Evolutionary conservation across 2,888 invertebrate genomes (phyloP).

Genomic region (Eristalis arbustorum): DNA sequence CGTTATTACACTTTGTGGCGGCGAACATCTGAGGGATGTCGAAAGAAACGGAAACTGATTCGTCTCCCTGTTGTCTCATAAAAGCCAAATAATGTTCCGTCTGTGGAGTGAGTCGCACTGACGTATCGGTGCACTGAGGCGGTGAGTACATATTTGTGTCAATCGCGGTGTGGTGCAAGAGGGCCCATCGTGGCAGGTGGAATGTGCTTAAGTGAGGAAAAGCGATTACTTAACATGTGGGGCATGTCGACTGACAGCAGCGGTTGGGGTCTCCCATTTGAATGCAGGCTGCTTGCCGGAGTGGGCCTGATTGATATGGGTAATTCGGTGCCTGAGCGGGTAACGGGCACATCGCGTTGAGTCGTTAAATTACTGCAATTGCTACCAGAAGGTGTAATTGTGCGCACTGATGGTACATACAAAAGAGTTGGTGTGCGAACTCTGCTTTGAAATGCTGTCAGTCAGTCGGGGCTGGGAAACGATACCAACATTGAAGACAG

Average conservation of each 20-base stretch:
- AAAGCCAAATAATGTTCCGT: constrained; percentile 58
- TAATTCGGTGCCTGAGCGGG: neutral
- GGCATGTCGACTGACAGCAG: constrained; percentile 54
- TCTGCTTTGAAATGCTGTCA: neutral
- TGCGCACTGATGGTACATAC: neutral
- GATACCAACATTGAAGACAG: neutral
- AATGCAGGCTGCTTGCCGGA: constrained; percentile 22
- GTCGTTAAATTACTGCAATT: constrained; percentile 11
- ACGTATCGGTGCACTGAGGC: constrained; percentile 32
- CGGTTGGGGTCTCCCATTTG: neutral
- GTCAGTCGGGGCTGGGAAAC: too few relatives aligned
- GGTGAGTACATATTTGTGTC: constrained; percentile 36
- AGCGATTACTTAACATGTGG: constrained; percentile 41
- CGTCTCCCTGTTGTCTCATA: constrained; percentile 58
- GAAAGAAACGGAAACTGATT: constrained; percentile 40
- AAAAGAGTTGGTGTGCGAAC: constrained; percentile 45
- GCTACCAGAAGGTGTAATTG: constrained; percentile 7
- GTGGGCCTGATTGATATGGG: constrained; percentile 11
- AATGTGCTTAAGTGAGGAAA: constrained; percentile 26
- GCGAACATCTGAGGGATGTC: constrained; percentile 62
- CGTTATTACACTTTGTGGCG: constrained; percentile 65
- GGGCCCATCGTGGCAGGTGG: constrained; percentile 13
- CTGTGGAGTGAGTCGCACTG: constrained; percentile 48
- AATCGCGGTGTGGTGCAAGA: constrained; percentile 23
- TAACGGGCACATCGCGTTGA: constrained; percentile 11